A percentile compares a stretch with the other conserved stretches of the same genome.
Evolutionary conservation across 2,888 invertebrate species (phyloP).

Genomic region (Pocota personata): DNA sequence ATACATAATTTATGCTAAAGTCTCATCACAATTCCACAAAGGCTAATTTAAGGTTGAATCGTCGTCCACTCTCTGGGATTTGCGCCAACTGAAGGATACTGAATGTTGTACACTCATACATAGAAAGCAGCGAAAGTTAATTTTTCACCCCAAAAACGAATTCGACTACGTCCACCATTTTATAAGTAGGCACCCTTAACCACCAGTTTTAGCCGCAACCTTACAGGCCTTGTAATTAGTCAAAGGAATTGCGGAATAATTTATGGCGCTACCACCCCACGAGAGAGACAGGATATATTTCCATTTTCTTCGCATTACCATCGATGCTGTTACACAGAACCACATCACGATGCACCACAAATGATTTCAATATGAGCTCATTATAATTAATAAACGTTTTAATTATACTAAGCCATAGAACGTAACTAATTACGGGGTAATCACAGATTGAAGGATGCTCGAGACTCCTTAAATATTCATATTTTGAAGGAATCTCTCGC

Average conservation of each 20-base stretch:
- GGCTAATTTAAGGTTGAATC: constrained; percentile 62
- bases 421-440: constrained; percentile 46
- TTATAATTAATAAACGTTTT: constrained; percentile 62
- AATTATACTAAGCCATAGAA: constrained; percentile 46
- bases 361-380: constrained; percentile 29
- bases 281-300: background rate
- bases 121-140: background rate
- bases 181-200: constrained; percentile 5
- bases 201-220: constrained; percentile 21
- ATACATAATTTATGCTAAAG: constrained; percentile 63
- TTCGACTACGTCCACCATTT: background rate
- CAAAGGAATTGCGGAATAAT: constrained; percentile 57
- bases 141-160: constrained; percentile 3
- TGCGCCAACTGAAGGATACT: constrained; percentile 5
- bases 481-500: background rate
- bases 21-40: constrained; percentile 63
- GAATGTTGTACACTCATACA: constrained; percentile 6
- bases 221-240: constrained; percentile 53
- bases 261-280: constrained; percentile 13
- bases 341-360: constrained; percentile 11
- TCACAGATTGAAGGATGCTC: constrained; percentile 42
- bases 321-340: background rate
- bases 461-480: constrained; percentile 23
- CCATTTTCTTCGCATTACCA: background rate
- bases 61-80: constrained; percentile 48